Evolutionary conservation across 2,888 invertebrate genomes (phyloP).

Genomic region (Syritta pipiens): DNA sequence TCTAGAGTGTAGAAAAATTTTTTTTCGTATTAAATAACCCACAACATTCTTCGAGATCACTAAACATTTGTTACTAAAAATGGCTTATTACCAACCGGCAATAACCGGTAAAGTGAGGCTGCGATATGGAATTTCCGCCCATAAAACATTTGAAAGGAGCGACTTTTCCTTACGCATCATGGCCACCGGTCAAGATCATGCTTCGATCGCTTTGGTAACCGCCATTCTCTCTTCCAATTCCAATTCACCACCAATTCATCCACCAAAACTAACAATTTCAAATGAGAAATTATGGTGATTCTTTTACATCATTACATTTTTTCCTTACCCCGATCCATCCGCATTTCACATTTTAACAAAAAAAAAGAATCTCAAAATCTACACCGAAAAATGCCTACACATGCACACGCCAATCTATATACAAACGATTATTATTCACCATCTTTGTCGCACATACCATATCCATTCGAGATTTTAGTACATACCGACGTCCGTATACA

Average conservation of each 20-base stretch:
- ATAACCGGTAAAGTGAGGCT: conserved; percentile 28
- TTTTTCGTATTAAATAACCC: too few species aligned
- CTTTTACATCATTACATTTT: conserved; percentile 41
- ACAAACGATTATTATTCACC: conserved; percentile 66
- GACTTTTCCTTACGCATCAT: conserved; percentile 16
- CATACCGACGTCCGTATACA: conserved; percentile 24
- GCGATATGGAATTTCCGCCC: conserved; percentile 12
- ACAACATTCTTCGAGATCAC: too few species aligned
- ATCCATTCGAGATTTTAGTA: conserved; percentile 72
- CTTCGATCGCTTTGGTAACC: conserved; percentile 34
- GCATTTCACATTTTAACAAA: conserved; percentile 57
- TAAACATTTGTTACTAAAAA: too few species aligned
- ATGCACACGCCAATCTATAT: conserved; percentile 44
- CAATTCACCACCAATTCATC: neutral
- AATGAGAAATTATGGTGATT: conserved; percentile 40
- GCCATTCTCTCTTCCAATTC: conserved; percentile 20
- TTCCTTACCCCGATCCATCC: conserved; percentile 44
- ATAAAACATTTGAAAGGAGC: conserved; percentile 22
- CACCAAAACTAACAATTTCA: conserved; percentile 34
- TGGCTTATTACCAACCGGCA: too few species aligned
- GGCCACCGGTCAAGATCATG: conserved; percentile 38
- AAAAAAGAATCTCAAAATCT: conserved; percentile 41
- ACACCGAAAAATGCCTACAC: conserved; percentile 56
- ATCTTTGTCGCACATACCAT: conserved; percentile 70
- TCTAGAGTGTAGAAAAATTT: too few species aligned